Percentiles rank a stretch among this genome's conserved stretches.
These are phyloP conservation scores for Platycheirus albimanus DNA, from an alignment of 2,888 invertebrate species.

Conservation along the genomic window DNA sequence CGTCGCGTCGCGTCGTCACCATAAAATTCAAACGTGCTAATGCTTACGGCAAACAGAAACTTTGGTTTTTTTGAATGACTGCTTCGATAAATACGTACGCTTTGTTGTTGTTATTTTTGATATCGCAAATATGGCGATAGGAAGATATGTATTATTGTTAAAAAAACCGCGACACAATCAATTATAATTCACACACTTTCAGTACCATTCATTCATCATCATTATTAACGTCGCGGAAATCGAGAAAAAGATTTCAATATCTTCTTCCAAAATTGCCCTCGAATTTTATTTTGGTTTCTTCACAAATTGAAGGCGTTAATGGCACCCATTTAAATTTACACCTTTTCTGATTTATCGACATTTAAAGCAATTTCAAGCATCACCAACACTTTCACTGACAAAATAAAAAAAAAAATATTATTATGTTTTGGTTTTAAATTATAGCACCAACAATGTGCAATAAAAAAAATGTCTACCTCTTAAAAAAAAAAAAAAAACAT, in stretches of 20 bases:
- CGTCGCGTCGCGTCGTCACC: too few species aligned
- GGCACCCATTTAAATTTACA: neutral
- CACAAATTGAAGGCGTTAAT: too few species aligned
- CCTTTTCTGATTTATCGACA: neutral
- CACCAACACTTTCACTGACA: neutral
- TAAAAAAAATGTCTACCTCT: too few species aligned
- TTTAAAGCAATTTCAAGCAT: neutral
- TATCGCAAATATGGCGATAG: too few species aligned
- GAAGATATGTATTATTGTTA: too few species aligned
- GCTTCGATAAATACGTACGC: neutral
- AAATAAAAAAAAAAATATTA: neutral
- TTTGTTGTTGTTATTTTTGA: too few species aligned
- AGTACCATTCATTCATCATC: constrained; percentile 19
- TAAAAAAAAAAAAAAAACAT: too few species aligned
- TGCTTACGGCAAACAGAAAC: constrained; percentile 2
- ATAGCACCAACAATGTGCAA: too few species aligned
- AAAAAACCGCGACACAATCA: constrained; percentile 10
- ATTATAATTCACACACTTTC: constrained; percentile 12
- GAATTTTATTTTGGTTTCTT: neutral
- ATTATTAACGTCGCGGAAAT: constrained; percentile 26
- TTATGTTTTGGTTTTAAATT: too few species aligned
- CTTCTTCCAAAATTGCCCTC: neutral
- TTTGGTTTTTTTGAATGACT: neutral
- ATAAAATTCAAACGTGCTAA: neutral
- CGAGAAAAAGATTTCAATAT: constrained; percentile 4